These are phyloP conservation scores for Delia radicum DNA, from an alignment of 1,140 invertebrate genomes.

Conservation along the genomic window DNA sequence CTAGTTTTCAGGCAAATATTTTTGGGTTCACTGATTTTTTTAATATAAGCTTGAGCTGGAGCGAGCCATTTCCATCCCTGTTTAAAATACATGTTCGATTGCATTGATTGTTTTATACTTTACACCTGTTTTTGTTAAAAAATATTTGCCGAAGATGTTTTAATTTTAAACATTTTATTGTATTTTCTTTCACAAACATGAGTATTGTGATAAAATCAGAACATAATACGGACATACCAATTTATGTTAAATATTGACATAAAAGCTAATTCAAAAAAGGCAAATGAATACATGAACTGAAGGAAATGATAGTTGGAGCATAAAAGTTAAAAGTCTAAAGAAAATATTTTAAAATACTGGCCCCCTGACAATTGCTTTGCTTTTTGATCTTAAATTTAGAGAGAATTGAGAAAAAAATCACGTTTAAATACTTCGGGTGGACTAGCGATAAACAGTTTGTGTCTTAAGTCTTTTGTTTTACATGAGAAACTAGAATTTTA, in stretches of 20 bases:
- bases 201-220: conserved; percentile 3
- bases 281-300: background rate
- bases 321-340: no score
- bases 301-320: background rate
- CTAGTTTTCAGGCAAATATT: background rate
- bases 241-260: conserved; percentile 12
- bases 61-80: background rate
- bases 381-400: no score
- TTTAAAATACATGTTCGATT: background rate
- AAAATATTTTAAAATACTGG: no score
- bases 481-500: no score
- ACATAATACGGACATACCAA: conserved; percentile 14
- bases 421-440: no score
- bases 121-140: conserved; percentile 7
- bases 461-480: no score
- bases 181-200: background rate
- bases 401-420: no score
- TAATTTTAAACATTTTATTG: background rate
- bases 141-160: background rate
- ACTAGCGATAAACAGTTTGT: no score
- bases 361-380: no score
- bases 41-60: no score
- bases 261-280: background rate
- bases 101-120: conserved; percentile 12
- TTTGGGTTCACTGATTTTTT: no score